Conservation (phyloP, 2,797 vertebrate species). For the Gorsachius magnificus region DNA sequence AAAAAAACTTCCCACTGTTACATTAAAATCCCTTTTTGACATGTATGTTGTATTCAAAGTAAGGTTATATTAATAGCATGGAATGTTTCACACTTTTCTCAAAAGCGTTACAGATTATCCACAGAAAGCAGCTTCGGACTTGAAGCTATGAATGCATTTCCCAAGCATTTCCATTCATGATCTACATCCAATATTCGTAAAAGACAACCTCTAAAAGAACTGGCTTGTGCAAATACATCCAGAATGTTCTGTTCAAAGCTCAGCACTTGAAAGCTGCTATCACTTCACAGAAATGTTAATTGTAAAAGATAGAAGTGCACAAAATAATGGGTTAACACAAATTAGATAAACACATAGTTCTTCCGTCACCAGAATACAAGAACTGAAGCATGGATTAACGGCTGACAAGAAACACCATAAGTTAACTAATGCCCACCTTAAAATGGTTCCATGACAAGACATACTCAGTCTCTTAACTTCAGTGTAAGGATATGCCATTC, state of each 20-base stretch:
- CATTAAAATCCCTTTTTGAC: not conserved
- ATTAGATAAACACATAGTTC: not conserved
- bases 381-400: not conserved
- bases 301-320: not conserved
- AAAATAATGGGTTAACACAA: not conserved
- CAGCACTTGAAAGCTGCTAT: not conserved
- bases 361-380: not conserved
- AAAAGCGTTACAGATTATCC: not conserved
- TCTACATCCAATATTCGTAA: not conserved
- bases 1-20: not conserved
- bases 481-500: not conserved
- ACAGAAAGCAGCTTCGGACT: not conserved
- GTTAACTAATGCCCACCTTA: not conserved
- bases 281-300: not conserved
- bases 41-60: not conserved
- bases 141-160: not conserved
- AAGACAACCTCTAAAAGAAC: not conserved
- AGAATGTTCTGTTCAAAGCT: not conserved
- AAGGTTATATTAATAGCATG: not conserved
- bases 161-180: not conserved
- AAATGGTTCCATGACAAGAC: not conserved
- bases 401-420: not conserved
- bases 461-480: not conserved
- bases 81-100: not conserved
- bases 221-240: not conserved